A percentile compares a stretch with the other conserved stretches of the same genome.
Evolutionary conservation across 2,113 vertebrate species (phyloP).

Genomic region (Cebus imitator): DNA sequence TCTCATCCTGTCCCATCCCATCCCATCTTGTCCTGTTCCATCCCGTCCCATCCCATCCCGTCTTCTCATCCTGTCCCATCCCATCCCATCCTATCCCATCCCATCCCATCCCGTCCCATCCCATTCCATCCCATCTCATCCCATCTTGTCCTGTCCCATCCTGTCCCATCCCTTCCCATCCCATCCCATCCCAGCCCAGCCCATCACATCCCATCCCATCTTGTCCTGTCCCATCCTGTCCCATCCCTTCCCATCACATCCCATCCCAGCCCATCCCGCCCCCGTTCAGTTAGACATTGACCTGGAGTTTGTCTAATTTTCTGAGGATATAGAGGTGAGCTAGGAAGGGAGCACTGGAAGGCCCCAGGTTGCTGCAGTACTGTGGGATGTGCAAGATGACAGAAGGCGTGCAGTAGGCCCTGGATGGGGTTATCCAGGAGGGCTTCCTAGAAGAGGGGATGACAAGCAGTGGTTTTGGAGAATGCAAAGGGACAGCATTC

Average conservation of each 20-base stretch:
- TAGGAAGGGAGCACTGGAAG: neutral
- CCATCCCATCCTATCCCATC: accelerated
- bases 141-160: too few relatives aligned
- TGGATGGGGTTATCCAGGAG: neutral
- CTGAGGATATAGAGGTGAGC: neutral
- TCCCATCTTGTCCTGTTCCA: too few relatives aligned
- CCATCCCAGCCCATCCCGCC: too few relatives aligned
- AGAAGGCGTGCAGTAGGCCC: neutral
- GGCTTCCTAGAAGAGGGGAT: neutral
- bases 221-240: too few relatives aligned
- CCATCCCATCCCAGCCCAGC: too few relatives aligned
- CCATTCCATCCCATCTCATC: too few relatives aligned
- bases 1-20: too few relatives aligned
- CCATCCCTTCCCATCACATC: too few relatives aligned
- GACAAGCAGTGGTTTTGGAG: neutral
- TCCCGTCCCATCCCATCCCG: too few relatives aligned
- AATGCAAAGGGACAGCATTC: neutral
- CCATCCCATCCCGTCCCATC: too few relatives aligned
- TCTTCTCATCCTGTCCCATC: too few relatives aligned
- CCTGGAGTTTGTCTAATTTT: neutral
- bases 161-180: too few relatives aligned
- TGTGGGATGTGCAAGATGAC: neutral
- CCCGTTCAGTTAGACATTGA: neutral
- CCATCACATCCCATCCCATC: accelerated
- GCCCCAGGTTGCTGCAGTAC: neutral